Conservation (phyloP, 2,113 vertebrate species). For the Peromyscus maniculatus region DNA sequence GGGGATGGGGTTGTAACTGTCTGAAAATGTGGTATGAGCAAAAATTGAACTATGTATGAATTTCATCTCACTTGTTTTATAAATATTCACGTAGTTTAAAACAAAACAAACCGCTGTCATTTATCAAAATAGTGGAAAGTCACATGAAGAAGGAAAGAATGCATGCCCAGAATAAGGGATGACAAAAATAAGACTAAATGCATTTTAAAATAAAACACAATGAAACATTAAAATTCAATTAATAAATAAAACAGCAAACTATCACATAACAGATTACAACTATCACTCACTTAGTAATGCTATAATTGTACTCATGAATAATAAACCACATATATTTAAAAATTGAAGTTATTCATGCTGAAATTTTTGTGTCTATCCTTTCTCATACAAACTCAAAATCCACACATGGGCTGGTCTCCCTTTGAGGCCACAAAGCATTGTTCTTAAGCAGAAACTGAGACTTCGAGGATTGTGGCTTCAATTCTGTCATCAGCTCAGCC, state of each 20-base stretch:
- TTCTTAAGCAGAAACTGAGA: not conserved
- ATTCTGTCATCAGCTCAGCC: not conserved
- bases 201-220: not conserved
- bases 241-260: not conserved
- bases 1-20: not conserved
- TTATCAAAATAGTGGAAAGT: not conserved
- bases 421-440: not conserved
- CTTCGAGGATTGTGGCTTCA: not conserved
- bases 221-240: conserved; percentile 12
- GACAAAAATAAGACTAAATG: not conserved
- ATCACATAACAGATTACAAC: not conserved
- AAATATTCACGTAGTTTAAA: not conserved
- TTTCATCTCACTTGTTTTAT: not conserved
- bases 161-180: not conserved
- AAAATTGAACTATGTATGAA: not conserved
- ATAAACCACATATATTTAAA: not conserved
- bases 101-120: not conserved
- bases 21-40: not conserved
- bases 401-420: fast-evolving
- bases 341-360: not conserved
- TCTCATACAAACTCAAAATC: not conserved
- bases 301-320: not conserved
- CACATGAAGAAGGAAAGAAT: not conserved
- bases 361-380: not conserved
- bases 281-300: not conserved